Evolutionary conservation across 2,888 invertebrate species (phyloP).

Genomic region (Melanostoma mellinum): DNA sequence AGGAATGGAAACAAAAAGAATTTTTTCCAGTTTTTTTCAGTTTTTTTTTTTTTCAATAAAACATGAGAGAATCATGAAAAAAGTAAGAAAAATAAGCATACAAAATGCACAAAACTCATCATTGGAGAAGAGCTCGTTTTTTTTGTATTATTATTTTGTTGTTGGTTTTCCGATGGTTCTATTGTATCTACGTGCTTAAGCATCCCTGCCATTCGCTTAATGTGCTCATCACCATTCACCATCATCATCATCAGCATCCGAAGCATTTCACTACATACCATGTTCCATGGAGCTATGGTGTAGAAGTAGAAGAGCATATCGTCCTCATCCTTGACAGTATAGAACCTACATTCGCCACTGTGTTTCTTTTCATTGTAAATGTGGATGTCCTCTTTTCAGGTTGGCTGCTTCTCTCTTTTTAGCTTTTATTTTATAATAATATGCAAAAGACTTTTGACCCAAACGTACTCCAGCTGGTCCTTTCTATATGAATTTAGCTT

Average conservation of each 20-base stretch:
- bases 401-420: constrained; percentile 34
- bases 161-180: constrained; percentile 45
- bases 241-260: constrained; percentile 40
- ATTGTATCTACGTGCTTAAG: constrained; percentile 72
- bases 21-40: no score
- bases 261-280: constrained; percentile 36
- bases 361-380: constrained; percentile 22
- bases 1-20: constrained; percentile 48
- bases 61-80: constrained; percentile 6
- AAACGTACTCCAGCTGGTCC: constrained; percentile 38
- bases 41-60: constrained; percentile 33
- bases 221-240: constrained; percentile 71
- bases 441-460: constrained; percentile 69
- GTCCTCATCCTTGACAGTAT: constrained; percentile 33
- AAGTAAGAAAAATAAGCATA: constrained; percentile 22
- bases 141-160: constrained; percentile 19
- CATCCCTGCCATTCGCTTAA: constrained; percentile 64
- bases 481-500: not conserved
- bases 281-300: constrained; percentile 9
- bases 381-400: constrained; percentile 57
- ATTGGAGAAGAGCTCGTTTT: constrained; percentile 52
- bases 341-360: constrained; percentile 22
- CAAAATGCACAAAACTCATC: constrained; percentile 64
- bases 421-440: constrained; percentile 58
- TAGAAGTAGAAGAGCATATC: constrained; percentile 15